Conservation (phyloP, 1,140 invertebrate genomes). For the Pollicipes pollicipes region DNA sequence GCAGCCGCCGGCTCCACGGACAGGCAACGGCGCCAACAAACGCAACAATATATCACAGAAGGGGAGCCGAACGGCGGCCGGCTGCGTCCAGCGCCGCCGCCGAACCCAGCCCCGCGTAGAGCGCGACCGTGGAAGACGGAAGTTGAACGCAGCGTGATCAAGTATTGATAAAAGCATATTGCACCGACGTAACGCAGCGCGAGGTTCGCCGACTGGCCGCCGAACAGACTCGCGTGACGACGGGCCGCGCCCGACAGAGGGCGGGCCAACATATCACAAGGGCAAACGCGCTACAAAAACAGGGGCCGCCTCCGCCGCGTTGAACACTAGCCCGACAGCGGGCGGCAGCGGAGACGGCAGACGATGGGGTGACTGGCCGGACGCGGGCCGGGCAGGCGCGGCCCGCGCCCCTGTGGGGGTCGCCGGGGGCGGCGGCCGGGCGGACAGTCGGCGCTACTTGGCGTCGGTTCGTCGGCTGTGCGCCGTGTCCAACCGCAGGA, state of each 20-base stretch:
- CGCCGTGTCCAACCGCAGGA: not conserved
- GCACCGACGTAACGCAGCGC: not conserved
- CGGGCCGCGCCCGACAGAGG: no score
- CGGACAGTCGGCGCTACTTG: not conserved
- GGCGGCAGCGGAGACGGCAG: not conserved
- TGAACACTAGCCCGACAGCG: no score
- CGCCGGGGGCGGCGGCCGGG: no score
- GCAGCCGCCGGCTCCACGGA: no score
- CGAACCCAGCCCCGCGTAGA: no score
- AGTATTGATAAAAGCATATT: not conserved
- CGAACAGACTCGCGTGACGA: no score
- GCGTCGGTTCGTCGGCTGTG: not conserved
- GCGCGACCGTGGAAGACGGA: not conserved
- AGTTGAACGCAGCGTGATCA: not conserved
- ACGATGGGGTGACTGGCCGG: not conserved
- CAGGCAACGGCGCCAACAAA: not conserved
- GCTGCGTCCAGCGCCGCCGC: no score
- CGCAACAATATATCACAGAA: not conserved
- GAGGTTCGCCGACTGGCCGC: no score
- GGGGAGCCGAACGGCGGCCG: not conserved
- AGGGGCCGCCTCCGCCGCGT: not conserved
- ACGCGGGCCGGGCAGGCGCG: no score
- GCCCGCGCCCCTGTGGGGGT: no score
- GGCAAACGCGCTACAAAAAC: not conserved
- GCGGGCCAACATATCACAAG: not conserved